Percentiles rank a stretch among this genome's conserved stretches.
These are phyloP conservation scores for Drosophila burlai DNA, from an alignment of 1,140 invertebrate genomes.

Conservation along the genomic window DNA sequence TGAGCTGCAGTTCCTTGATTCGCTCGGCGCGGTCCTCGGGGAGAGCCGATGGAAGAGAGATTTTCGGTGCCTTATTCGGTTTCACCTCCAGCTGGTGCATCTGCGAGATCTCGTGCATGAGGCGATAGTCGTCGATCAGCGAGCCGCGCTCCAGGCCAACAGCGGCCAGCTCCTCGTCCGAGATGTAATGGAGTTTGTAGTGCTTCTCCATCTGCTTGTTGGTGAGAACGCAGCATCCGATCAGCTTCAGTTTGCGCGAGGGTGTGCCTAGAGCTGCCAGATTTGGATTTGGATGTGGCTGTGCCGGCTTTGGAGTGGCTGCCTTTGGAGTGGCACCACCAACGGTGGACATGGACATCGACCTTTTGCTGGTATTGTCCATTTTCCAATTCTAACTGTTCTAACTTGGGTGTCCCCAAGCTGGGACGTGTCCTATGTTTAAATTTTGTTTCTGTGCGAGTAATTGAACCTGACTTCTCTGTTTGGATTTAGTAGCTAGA, in stretches of 20 bases:
- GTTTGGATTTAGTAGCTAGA: not conserved
- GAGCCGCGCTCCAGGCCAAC: constrained; percentile 36
- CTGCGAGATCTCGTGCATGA: constrained; percentile 51
- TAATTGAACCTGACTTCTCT: not conserved
- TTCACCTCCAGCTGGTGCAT: not conserved
- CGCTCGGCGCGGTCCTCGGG: not conserved
- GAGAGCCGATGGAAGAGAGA: too few relatives aligned
- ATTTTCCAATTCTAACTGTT: not conserved
- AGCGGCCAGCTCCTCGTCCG: constrained; percentile 43
- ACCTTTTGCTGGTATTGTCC: not conserved
- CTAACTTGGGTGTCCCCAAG: not conserved
- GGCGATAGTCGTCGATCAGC: constrained; percentile 63
- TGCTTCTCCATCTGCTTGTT: constrained; percentile 26
- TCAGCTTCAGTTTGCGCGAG: constrained; percentile 42
- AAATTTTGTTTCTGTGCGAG: constrained; percentile 12
- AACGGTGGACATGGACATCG: not conserved
- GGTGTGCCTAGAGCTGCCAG: not conserved
- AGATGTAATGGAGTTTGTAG: constrained; percentile 44
- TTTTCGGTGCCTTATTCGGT: not conserved
- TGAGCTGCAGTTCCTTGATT: not conserved
- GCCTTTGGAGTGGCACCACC: too few relatives aligned
- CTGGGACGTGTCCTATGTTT: not conserved
- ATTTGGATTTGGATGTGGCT: not conserved
- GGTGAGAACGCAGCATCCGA: constrained; percentile 38
- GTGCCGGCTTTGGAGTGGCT: not conserved